These are phyloP conservation scores for Stylophora pistillata DNA, from an alignment of 64 coral and sea anemone genomes.

Conservation along the genomic window DNA sequence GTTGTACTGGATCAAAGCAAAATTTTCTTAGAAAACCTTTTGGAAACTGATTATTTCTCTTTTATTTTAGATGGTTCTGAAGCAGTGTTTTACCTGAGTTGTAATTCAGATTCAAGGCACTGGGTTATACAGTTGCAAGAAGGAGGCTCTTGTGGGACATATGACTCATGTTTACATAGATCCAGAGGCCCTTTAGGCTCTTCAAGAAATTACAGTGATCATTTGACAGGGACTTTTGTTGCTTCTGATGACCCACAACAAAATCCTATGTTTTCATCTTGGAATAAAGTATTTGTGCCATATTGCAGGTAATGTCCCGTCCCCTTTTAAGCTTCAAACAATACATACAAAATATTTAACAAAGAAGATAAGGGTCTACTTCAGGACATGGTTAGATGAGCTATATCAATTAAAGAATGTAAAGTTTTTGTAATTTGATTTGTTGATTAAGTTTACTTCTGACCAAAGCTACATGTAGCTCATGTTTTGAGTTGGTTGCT, in stretches of 20 bases:
- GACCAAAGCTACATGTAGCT: too few species aligned
- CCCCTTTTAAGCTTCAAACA: background rate
- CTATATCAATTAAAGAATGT: too few species aligned
- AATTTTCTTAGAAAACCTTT: background rate
- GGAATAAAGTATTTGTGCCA: constrained; percentile 99
- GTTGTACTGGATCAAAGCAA: too few species aligned
- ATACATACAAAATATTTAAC: background rate
- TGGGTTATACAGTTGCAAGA: constrained; percentile 96
- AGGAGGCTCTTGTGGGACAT: constrained; percentile 82
- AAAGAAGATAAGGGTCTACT: too few species aligned
- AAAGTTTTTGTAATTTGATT: too few species aligned
- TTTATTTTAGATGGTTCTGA: constrained; percentile 83
- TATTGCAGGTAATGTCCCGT: constrained; percentile 85
- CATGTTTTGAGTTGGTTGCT: too few species aligned
- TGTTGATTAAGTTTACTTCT: too few species aligned
- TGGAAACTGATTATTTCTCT: background rate
- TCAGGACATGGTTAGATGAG: too few species aligned
- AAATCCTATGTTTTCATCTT: constrained; percentile 94
- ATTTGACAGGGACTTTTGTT: constrained; percentile 81
- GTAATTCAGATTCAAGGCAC: constrained; percentile 70
- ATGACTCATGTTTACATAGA: constrained; percentile 72
- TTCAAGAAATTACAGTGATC: constrained; percentile 69
- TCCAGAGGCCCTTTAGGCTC: constrained; percentile 78
- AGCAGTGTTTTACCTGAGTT: constrained; percentile 96
- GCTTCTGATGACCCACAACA: constrained; percentile 88